Percentiles rank a stretch among this genome's conserved stretches.
Evolutionary conservation across 2,888 invertebrate genomes (phyloP).

Genomic region (Endomychus coccineus): DNA sequence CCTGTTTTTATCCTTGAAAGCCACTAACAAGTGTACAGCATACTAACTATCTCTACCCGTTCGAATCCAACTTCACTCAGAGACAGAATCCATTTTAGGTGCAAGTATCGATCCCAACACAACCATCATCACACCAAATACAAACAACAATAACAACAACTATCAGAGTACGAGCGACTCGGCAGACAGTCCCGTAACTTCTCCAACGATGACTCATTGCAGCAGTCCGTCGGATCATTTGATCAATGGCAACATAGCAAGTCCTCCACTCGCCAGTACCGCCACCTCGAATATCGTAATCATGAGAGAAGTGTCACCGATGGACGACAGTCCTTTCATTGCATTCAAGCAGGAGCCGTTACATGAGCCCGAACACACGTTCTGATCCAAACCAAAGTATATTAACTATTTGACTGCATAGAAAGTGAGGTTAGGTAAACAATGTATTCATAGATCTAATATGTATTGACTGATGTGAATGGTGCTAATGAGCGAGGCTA

Average conservation of each 20-base stretch:
- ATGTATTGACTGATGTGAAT: too few relatives aligned
- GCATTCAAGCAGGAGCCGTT: constrained; percentile 51
- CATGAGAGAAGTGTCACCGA: constrained; percentile 44
- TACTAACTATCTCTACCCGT: too few relatives aligned
- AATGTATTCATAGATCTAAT: too few relatives aligned
- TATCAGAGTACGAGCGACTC: constrained; percentile 52
- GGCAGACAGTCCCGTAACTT: constrained; percentile 49
- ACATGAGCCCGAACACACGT: constrained; percentile 44
- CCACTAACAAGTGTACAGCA: too few relatives aligned
- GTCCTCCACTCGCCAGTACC: constrained; percentile 35
- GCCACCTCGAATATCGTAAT: constrained; percentile 42
- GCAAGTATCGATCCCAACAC: constrained; percentile 44
- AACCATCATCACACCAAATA: constrained; percentile 34
- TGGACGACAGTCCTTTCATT: constrained; percentile 39
- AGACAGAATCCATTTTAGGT: constrained; percentile 34
- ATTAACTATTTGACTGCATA: too few relatives aligned
- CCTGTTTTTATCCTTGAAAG: too few relatives aligned
- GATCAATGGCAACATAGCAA: constrained; percentile 40
- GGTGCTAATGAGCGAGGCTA: too few relatives aligned
- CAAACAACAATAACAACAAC: constrained; percentile 39
- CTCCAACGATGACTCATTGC: constrained; percentile 40
- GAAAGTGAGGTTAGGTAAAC: too few relatives aligned
- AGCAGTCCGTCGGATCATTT: constrained; percentile 42
- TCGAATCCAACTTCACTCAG: constrained; percentile 10
- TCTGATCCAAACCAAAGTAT: too few relatives aligned